Base-by-base conservation (phyloP, 2,797 vertebrate species). In the Melanotaenia parkinsoni region DNA sequence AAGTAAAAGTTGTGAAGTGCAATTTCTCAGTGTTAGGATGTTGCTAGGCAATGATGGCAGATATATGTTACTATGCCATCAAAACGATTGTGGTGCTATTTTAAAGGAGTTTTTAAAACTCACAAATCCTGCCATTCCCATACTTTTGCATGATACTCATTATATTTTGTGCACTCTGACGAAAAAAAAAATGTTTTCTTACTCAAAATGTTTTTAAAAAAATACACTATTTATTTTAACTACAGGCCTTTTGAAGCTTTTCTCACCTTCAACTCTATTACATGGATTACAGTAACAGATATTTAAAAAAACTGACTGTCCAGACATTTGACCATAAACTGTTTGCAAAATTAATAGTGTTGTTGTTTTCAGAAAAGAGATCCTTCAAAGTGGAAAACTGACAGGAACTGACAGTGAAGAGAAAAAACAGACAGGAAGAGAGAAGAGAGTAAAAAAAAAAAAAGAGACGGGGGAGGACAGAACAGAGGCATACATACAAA, bases 401-500 rank as follows among this genome's bases (percentile, higher is more conserved):
- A 84, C 85, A 77, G 70, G 10, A 72, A 58, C 70, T 86, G 88
- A 88, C 86, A 86, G 81, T 67, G 60, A 79, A 51, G 76, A 61
- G 58, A 35, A 64, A 30, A 86, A 82, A 67, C 37, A 76, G 81
- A 87, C 74, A 72, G 22, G 20, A 66, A 69, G 50, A 69, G 51
- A 78, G 71, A 68, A 63, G 51, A 47, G 67, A 56, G 64, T 65
- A 71, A 85, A 71, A 51, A 35, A 43, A 69, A 61, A 71, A 51
- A 35, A 43, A 64, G 56, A 74, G 74, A 78, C 6, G 69, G 72
- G 81, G 82, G 82, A 77, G 76, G 86, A 80, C 63, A 81, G 76
- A 82, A 85, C 40, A 79, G 72, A 84, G 83, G 79, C 75, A 76
- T 84, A 82, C 79, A 85, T 87, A 89, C 71, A 87, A 86, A 89